These are phyloP conservation scores for Myotis brandtii DNA, from an alignment of 2,113 vertebrate genomes.

Conservation along the genomic window DNA sequence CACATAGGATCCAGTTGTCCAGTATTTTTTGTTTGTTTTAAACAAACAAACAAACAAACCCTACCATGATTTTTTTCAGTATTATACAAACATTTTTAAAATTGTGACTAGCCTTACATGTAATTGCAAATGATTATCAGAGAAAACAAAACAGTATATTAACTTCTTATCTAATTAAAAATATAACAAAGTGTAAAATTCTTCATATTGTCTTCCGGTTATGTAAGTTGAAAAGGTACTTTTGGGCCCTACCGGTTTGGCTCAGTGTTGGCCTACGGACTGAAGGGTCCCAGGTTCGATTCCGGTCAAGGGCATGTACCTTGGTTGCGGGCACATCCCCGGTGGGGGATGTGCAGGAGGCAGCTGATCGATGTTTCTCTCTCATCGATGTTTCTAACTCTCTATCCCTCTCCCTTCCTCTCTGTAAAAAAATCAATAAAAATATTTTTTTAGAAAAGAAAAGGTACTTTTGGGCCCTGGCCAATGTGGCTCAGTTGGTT, in stretches of 20 bases:
- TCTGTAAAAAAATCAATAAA: too few species aligned
- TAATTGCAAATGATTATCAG: slow-evolving; percentile 19
- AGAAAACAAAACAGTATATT: slow-evolving; percentile 16
- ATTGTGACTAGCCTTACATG: neutral
- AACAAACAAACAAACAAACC: neutral
- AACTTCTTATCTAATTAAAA: slow-evolving; percentile 32
- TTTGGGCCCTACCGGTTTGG: too few species aligned
- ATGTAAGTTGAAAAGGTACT: neutral
- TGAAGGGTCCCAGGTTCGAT: too few species aligned
- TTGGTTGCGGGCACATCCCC: too few species aligned
- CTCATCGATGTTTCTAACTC: too few species aligned
- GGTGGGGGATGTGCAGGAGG: too few species aligned
- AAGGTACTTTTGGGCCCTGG: neutral
- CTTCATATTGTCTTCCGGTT: neutral
- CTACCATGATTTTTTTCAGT: neutral
- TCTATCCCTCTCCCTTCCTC: too few species aligned
- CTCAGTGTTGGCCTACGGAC: too few species aligned
- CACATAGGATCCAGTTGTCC: neutral
- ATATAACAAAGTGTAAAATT: neutral
- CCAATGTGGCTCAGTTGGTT: neutral
- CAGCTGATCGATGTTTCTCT: too few species aligned
- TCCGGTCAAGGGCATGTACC: too few species aligned
- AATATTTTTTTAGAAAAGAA: too few species aligned
- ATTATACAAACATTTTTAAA: neutral
- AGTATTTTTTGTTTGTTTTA: neutral